phyloP scores from a whole-genome alignment of 2,113 vertebrate species.

The Oplegnathus fasciatus region DNA sequence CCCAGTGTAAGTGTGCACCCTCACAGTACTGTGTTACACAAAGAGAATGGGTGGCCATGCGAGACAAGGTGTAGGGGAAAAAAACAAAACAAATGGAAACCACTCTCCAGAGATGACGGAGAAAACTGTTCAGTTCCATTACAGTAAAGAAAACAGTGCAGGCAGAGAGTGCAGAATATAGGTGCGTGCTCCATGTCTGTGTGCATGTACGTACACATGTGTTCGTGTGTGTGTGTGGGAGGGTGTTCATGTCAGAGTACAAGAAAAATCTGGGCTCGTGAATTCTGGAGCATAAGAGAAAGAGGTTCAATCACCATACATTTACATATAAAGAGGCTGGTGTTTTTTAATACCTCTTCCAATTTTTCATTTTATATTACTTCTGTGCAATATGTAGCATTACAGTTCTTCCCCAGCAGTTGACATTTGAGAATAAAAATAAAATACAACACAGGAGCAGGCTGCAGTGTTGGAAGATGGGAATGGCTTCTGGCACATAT shows the following conservation, averaged over 20 bases:
- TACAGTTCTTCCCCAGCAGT: slow-evolving; percentile 47
- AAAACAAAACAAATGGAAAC: slow-evolving; percentile 28
- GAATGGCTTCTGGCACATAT: slow-evolving; percentile 71
- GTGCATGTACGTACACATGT: neutral
- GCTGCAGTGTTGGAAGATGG: slow-evolving; percentile 43
- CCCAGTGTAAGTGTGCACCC: neutral
- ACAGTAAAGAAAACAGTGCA: neutral
- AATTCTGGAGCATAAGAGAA: slow-evolving; percentile 52
- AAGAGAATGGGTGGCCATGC: neutral
- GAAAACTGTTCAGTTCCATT: slow-evolving; percentile 23
- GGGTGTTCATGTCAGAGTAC: slow-evolving; percentile 28
- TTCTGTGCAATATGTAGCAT: slow-evolving; percentile 33
- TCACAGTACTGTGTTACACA: neutral
- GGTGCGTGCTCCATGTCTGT: neutral
- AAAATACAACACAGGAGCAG: slow-evolving; percentile 52
- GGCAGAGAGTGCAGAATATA: slow-evolving; percentile 4
- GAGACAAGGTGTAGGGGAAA: neutral
- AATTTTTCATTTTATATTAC: slow-evolving; percentile 56
- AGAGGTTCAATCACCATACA: slow-evolving; percentile 69
- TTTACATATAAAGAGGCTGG: slow-evolving; percentile 74
- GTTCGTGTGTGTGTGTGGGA: neutral
- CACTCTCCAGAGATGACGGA: slow-evolving; percentile 10
- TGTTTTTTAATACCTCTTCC: slow-evolving; percentile 55
- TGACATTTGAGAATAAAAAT: slow-evolving; percentile 71
- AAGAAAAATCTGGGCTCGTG: slow-evolving; percentile 36